phyloP scores from a whole-genome alignment of 2,113 vertebrate genomes.

The Geococcyx californianus region DNA sequence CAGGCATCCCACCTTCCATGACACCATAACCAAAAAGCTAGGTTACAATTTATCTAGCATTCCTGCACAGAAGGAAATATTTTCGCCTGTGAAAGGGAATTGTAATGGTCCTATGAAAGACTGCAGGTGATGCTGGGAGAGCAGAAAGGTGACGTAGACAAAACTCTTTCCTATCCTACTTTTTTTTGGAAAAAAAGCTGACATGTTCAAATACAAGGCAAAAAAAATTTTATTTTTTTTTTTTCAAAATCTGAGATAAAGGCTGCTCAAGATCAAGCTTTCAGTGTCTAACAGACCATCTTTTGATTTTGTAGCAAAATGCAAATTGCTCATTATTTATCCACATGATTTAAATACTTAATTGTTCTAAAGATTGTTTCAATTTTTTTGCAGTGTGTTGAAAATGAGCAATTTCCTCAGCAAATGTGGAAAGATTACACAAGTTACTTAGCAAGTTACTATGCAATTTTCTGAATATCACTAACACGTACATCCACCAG shows the following conservation, averaged over 20 bases:
- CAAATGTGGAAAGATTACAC: neutral
- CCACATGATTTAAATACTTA: neutral
- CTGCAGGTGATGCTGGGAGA: neutral
- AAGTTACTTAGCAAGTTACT: neutral
- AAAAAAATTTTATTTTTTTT: neutral
- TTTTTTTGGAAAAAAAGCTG: neutral
- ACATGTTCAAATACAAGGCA: neutral
- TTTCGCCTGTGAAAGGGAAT: neutral
- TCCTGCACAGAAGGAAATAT: neutral
- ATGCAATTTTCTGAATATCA: neutral
- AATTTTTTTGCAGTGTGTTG: neutral
- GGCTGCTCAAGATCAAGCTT: neutral
- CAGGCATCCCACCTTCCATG: neutral
- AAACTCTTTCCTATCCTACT: neutral
- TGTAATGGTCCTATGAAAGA: neutral
- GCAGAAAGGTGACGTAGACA: neutral
- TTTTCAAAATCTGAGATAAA: neutral
- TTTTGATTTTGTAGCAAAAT: neutral
- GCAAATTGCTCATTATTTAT: neutral
- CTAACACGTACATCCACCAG: neutral
- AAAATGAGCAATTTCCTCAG: neutral
- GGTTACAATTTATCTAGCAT: neutral
- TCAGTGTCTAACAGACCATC: neutral
- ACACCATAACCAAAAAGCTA: neutral
- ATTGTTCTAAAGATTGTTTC: neutral